Evolutionary conservation across 2,113 vertebrate genomes (phyloP).

Genomic region (Crypturellus undulatus): DNA sequence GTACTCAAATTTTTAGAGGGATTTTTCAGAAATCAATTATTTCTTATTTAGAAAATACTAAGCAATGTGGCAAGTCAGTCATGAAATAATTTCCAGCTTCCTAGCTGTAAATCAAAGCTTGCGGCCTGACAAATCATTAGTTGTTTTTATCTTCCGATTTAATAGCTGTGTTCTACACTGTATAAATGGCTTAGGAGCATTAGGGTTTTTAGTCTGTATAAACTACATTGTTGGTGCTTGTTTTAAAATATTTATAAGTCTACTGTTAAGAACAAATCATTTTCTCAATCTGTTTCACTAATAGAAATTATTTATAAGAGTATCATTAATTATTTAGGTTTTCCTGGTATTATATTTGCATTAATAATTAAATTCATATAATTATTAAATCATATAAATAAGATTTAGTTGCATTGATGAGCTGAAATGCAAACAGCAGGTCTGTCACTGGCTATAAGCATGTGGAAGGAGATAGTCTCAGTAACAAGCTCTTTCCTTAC

Average conservation of each 20-base stretch:
- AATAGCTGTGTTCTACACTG: slow-evolving; percentile 35
- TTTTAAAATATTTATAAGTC: slow-evolving; percentile 81
- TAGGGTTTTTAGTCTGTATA: slow-evolving; percentile 69
- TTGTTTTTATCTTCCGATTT: slow-evolving; percentile 47
- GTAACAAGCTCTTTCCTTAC: neutral
- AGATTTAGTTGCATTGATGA: slow-evolving; percentile 79
- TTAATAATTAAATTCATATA: slow-evolving; percentile 84
- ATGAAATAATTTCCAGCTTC: slow-evolving; percentile 29
- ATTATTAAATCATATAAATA: slow-evolving; percentile 85
- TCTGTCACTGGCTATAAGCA: slow-evolving; percentile 66
- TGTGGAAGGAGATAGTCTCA: slow-evolving; percentile 45
- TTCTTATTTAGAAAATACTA: slow-evolving; percentile 25
- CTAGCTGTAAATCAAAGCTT: slow-evolving; percentile 43
- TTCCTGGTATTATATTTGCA: slow-evolving; percentile 82
- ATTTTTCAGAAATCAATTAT: slow-evolving; percentile 29
- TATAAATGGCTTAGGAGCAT: slow-evolving; percentile 57
- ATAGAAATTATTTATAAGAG: slow-evolving; percentile 85
- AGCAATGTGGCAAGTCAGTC: neutral
- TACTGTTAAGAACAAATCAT: slow-evolving; percentile 81
- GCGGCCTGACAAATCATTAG: neutral
- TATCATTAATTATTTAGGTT: slow-evolving; percentile 82
- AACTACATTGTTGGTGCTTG: slow-evolving; percentile 65
- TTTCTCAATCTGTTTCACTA: slow-evolving; percentile 82
- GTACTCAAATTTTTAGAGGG: neutral
- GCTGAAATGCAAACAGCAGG: slow-evolving; percentile 77